Percentiles rank a stretch among this genome's conserved stretches.
Conservation (phyloP, 2,797 vertebrate species). For the Molossus molossus region DNA sequence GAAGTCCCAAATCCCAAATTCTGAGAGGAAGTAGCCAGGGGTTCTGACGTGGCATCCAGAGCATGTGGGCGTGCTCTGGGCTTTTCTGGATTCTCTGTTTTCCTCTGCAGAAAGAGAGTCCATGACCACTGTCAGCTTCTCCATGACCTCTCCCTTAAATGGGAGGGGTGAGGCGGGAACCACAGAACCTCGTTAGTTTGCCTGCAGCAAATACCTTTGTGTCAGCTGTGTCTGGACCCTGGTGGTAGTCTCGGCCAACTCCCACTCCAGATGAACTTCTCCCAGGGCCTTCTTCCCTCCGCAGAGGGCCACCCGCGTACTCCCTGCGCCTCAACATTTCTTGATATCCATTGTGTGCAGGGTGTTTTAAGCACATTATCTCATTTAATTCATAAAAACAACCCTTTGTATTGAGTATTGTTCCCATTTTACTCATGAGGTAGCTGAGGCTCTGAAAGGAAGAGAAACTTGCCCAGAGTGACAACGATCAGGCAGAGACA, state of each 20-base stretch:
- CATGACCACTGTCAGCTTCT: background rate
- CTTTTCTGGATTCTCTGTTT: background rate
- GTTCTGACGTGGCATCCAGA: background rate
- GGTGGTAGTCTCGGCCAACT: background rate
- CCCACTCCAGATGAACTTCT: background rate
- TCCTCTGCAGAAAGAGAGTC: background rate
- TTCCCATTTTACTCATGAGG: background rate
- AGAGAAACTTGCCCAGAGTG: background rate
- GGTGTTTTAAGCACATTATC: background rate
- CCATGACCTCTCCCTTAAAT: background rate
- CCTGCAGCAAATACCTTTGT: background rate
- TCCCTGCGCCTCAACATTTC: background rate
- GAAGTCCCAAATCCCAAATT: background rate
- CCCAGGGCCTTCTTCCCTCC: background rate
- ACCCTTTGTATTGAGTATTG: background rate
- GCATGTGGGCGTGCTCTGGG: background rate
- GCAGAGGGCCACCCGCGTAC: background rate
- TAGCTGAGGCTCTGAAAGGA: background rate
- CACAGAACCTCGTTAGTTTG: background rate
- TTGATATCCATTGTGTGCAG: background rate
- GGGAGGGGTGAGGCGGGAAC: background rate
- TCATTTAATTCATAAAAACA: background rate
- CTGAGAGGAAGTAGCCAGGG: background rate
- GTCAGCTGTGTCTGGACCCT: background rate
- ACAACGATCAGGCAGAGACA: background rate